Conservation (phyloP, 2,888 invertebrate species). For the Himalopsyche tibetana region DNA sequence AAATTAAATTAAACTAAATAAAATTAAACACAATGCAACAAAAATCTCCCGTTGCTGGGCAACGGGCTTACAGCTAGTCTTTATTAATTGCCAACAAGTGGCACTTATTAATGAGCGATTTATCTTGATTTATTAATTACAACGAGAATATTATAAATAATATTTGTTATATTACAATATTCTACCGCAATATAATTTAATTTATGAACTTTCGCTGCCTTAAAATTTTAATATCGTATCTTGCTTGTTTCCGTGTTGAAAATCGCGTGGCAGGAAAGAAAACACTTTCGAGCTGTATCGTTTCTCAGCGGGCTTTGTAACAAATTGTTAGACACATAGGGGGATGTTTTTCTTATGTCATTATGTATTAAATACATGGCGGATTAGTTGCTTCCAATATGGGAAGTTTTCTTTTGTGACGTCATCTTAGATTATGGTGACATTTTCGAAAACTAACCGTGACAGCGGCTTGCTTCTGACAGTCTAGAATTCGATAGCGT, state of each 20-base stretch:
- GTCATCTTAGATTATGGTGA: not conserved
- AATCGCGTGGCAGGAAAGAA: not conserved
- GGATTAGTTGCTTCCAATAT: not conserved
- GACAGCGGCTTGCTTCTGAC: not conserved
- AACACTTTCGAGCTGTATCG: not conserved
- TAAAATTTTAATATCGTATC: not conserved
- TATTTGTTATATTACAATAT: not conserved
- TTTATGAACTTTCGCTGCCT: not conserved
- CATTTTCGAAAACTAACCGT: not conserved
- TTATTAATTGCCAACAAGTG: too few species aligned
- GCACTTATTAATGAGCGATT: too few species aligned
- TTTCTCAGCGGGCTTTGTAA: not conserved
- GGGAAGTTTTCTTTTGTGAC: not conserved
- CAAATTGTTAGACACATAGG: not conserved
- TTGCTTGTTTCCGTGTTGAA: not conserved
- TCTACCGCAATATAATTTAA: not conserved
- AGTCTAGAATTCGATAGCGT: not conserved
- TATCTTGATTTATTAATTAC: too few species aligned
- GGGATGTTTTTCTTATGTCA: not conserved
- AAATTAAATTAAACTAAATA: too few species aligned
- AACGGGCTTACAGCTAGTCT: too few species aligned
- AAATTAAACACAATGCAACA: too few species aligned
- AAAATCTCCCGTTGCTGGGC: too few species aligned
- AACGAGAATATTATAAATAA: not conserved
- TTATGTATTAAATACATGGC: not conserved